Base-by-base conservation (phyloP, 2,113 vertebrate genomes). In the Sylvilagus bachmani region DNA sequence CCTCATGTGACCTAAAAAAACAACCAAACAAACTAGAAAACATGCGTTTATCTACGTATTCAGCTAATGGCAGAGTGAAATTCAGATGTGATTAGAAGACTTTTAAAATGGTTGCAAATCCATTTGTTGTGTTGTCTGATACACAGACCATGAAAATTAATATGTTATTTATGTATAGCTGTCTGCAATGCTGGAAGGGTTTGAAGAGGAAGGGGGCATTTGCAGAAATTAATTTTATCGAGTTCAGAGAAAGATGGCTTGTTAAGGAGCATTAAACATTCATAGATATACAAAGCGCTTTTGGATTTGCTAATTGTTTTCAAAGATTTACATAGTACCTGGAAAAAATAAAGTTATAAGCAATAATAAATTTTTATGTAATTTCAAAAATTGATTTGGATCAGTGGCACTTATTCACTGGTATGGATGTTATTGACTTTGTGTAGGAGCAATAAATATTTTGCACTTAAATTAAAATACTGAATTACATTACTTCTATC, bases 341-440 rank as follows among this genome's bases (percentile, higher is more conserved):
- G 22, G 55, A 97, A 85, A 93, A 92, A 69, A 93, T 44, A 81
- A 96, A 78, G 79, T 95, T 96, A 96, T 83, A 81, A 90, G 27
- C 66, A 86, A 95, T 91, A 92, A 85, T 96, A 97, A 92, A 96
- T 96, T 94, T 95, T 74, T 97, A 92, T 96, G 78, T 90, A 93
- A 96, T 97, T 95, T 89, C 92, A 97, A 96, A 92, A 86, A 84
- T 96, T 95, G 84, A 96, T 96, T 96, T 80, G 83, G 36, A 95
- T 96, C 89, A 88, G 93, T 86, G 71, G 67, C 61, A 88, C 51
- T 97, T 95, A 84, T 87, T 90, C 89, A 95, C 69, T n/a, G 93
- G 53, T 95, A 95, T 78, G 70, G 44, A 90, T 92, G 27, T 31
- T 97, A 93, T 86, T 95, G 85, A 93, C 31, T 97, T 97, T 94